Evolutionary conservation across 2,113 vertebrate species (phyloP), one percentile per base, ranked within the genome.

Genomic region (Brachirus orientalis): DNA sequence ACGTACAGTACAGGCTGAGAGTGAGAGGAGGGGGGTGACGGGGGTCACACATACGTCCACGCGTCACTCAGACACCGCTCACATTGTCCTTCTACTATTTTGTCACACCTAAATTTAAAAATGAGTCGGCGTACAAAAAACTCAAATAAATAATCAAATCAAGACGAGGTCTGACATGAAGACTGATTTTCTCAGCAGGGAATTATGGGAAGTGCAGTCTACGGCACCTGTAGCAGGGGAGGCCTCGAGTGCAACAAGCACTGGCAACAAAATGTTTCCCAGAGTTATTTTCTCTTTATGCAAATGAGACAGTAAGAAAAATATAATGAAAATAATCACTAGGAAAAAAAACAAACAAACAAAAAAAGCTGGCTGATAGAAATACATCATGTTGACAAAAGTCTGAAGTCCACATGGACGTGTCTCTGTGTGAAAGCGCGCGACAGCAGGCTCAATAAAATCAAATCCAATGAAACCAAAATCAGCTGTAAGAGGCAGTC

Each of bases 61-160:
- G 6, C 28, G 6, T n/a, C 28, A 28, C 28, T 4, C 28, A 28
- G 3, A 28, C 28, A 28, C 28, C 77, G 82, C 72, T 73, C 68
- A 79, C 72, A 71, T 69, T 75, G 51, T 81, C 79, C 76, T 77
- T 70, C 43, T 71, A 63, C 17, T 69, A 55, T 63, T 51, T 3
- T 28, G 13, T 18, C 10, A 20, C 48, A n/a, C n/a, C n/a, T n/a
- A n/a, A n/a, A n/a, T 50, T 75, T 53, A 72, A 65, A 85, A 83
- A 83, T 72, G 87, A 66, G 71, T 86, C 78, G 69, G 75, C 66
- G 77, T 87, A 81, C 41, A 58, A 78, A 55, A 80, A 80, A 79
- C 62, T 77, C 80, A 90, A n/a, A 90, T 92, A 92, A 91, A 92
- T 90, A 88, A 86, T 48, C 65, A 87, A 86, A 89, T 72, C 81